Evolutionary conservation across 2,797 vertebrate species (phyloP).

Genomic region (Alfaro cultratus): DNA sequence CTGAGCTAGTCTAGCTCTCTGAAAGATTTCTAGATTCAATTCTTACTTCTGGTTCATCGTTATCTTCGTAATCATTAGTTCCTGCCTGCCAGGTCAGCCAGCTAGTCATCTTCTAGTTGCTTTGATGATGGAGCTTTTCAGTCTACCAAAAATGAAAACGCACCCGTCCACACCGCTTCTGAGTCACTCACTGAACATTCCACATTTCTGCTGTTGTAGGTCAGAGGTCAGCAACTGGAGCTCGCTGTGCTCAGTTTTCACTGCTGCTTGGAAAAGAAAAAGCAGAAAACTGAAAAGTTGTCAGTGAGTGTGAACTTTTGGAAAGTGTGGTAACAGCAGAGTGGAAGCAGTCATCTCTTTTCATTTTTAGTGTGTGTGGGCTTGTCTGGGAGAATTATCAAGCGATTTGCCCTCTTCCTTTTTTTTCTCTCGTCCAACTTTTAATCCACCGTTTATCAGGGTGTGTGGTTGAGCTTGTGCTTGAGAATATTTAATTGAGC

Average conservation of each 20-base stretch:
- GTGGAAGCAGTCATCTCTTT: conserved; percentile 13
- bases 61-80: conserved; percentile 29
- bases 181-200: conserved; percentile 53
- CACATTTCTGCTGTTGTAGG: conserved; percentile 51
- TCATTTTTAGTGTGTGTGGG: not conserved
- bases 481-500: conserved; percentile 11
- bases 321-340: conserved; percentile 34
- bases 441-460: conserved; percentile 8
- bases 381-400: conserved; percentile 25
- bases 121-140: conserved; percentile 11
- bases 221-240: conserved; percentile 55
- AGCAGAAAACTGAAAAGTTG: conserved; percentile 15
- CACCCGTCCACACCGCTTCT: conserved; percentile 33
- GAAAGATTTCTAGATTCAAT: not conserved
- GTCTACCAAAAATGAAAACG: conserved; percentile 41
- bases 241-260: conserved; percentile 41
- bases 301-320: conserved; percentile 55
- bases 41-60: conserved; percentile 13
- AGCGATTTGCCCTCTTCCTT: conserved; percentile 12
- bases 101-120: conserved; percentile 19
- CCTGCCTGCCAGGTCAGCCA: conserved; percentile 38
- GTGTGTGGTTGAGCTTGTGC: not conserved
- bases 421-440: not conserved
- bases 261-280: conserved; percentile 24
- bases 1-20: not conserved